phyloP scores from a whole-genome alignment of 2,113 vertebrate species.

The Penelope pileata region DNA sequence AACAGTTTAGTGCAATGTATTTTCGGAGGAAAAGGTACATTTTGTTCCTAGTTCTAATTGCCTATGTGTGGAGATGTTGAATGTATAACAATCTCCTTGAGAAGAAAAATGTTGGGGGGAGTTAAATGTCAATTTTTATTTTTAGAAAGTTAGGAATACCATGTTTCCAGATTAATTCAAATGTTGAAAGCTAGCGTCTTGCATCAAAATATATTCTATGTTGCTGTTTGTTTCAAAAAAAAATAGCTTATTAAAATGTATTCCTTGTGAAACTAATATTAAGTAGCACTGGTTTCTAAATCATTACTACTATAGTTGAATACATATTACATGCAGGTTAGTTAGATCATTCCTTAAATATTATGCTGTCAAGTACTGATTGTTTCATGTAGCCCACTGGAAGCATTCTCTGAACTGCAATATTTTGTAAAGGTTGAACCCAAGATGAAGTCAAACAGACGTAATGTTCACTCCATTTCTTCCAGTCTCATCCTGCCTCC shows the following conservation, averaged over 20 bases:
- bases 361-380: neutral
- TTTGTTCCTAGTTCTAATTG: neutral
- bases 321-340: neutral
- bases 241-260: neutral
- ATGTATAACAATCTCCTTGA: neutral
- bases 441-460: neutral
- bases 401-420: neutral
- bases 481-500: constrained; percentile 34
- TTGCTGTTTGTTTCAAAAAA: neutral
- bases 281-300: neutral
- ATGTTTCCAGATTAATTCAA: neutral
- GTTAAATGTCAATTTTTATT: neutral
- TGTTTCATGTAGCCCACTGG: neutral
- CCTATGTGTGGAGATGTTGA: neutral
- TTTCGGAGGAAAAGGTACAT: neutral
- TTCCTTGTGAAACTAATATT: neutral
- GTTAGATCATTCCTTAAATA: neutral
- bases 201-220: neutral
- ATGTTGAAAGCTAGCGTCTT: neutral
- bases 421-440: neutral
- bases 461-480: neutral
- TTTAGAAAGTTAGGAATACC: neutral
- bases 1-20: neutral
- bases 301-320: neutral
- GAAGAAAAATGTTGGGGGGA: rapidly evolving